A percentile compares a stretch with the other conserved stretches of the same genome.
Conservation (phyloP, 2,113 vertebrate genomes). For the Rissa tridactyla region DNA sequence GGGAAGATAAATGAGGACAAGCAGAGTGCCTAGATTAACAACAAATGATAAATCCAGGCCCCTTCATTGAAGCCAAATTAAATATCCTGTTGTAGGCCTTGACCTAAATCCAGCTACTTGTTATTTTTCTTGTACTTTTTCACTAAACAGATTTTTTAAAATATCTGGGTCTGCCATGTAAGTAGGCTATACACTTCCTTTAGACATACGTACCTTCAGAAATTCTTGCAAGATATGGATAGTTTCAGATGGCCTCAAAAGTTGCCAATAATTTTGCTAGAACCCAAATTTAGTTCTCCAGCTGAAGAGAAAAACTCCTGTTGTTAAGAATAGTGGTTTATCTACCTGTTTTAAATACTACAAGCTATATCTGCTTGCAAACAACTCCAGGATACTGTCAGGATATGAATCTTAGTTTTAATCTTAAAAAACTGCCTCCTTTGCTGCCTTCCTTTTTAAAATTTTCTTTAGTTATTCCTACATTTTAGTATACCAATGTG, state of each 20-base stretch:
- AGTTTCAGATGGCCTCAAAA: not conserved
- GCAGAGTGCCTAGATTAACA: constrained; percentile 14
- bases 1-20: constrained; percentile 28
- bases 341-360: not conserved
- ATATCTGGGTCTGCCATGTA: not conserved
- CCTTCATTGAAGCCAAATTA: constrained; percentile 9
- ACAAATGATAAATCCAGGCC: not conserved
- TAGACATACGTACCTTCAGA: not conserved
- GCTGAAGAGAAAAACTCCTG: not conserved
- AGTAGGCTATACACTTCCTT: not conserved
- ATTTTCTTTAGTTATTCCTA: not conserved
- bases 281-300: not conserved
- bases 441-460: not conserved
- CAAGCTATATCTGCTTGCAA: not conserved
- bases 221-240: not conserved
- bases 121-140: not conserved
- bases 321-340: not conserved
- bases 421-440: not conserved
- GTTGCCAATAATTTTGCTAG: not conserved
- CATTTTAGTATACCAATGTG: not conserved
- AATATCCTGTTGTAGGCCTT: not conserved
- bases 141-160: not conserved
- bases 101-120: not conserved
- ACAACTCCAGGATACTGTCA: not conserved
- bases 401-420: not conserved